Base-by-base conservation (phyloP, 2,797 vertebrate genomes). In the Myotis planiceps region DNA sequence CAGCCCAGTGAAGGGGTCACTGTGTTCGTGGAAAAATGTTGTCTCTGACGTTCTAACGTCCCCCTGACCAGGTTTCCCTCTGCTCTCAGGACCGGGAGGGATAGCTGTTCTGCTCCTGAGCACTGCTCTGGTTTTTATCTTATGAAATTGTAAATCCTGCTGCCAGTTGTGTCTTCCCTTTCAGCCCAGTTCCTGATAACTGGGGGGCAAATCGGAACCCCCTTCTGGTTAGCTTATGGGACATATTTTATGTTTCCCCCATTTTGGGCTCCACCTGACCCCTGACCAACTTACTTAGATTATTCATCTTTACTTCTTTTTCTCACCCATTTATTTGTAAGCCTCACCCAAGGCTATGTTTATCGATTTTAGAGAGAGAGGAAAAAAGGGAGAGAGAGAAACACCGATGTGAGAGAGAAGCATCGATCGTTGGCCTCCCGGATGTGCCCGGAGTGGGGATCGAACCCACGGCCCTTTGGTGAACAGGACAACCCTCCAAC, bases 381-480 rank as follows among this genome's bases (percentile, higher is more conserved):
- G 29, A 3, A n/a, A n/a, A 63, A 14, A 63, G 27, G 13, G 29
- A 63, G 63, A 66, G n/a, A 32, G 18, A 65, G 29, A 65, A 32
- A 65, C 63, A 66, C 2, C 1, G n/a, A 66, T 18, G n/a, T 66
- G 63, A 66, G 63, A 34, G n/a, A 66, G 63, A 66, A 32, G n/a
- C 63, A 66, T 66, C n/a, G 0, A 66, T 1, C 1, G 4, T 18
- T 66, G 0, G 16, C 63, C n/a, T 66, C 8, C n/a, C 2, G 7
- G 6, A 4, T 9, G n/a, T 19, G 63, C n/a, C 63, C n/a, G 0
- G 15, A 32, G 15, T 32, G n/a, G 63, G 15, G 63, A 65, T 32
- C 1, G 16, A 65, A 65, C 29, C 29, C n/a, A 8, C 3, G 3
- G 8, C 63, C 63, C n/a, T 65, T 32, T 65, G 63, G 29, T n/a